Base-by-base conservation (phyloP, 2,113 vertebrate species). In the Pomatostomus ruficeps region DNA sequence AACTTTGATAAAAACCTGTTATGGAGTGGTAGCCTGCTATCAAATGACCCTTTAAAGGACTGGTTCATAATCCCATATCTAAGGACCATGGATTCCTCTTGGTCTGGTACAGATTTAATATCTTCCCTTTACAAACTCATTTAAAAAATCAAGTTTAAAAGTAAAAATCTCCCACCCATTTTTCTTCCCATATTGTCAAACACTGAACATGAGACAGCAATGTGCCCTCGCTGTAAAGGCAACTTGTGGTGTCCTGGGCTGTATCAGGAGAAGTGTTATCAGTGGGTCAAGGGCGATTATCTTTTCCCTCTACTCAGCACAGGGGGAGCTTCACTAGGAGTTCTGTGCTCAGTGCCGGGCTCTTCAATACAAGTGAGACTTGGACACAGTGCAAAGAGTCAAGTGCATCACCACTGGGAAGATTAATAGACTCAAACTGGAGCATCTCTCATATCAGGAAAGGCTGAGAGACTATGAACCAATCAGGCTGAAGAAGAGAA, bases 1-100 rank as follows among this genome's bases (percentile, higher is more conserved):
- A 84, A 86, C 52, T 92, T 62, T 79, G 31, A 70, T 85, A 88
- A 92, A 93, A 88, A 84, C 36, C 65, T 57, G 43, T 65, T 54
- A 57, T 33, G 28, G 29, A 74, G 35, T 29, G 36, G 9, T 10
- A 62, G 21, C 49, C 77, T 63, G 14, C 61, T 73, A 29, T 75
- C 35, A 80, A 90, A 79, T 49, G 19, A 12, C 20, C 17, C 26
- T 65, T 94, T 59, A 76, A 90, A 78, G n/a, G n/a, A 67, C 40
- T 38, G 21, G 5, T 55, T 89, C 68, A 35, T 67, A 81, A 62
- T 35, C 6, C 33, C 23, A 7, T 49, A 62, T 51, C 26, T 85
- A 84, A 66, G 68, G 36, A 78, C 21, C 38, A 78, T 66, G 21
- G 8, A 67, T 91, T 87, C 31, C 43, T 81, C 40, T 84, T 71